These are phyloP conservation scores for Mimas tiliae DNA, from an alignment of 2,888 invertebrate species.

Conservation along the genomic window DNA sequence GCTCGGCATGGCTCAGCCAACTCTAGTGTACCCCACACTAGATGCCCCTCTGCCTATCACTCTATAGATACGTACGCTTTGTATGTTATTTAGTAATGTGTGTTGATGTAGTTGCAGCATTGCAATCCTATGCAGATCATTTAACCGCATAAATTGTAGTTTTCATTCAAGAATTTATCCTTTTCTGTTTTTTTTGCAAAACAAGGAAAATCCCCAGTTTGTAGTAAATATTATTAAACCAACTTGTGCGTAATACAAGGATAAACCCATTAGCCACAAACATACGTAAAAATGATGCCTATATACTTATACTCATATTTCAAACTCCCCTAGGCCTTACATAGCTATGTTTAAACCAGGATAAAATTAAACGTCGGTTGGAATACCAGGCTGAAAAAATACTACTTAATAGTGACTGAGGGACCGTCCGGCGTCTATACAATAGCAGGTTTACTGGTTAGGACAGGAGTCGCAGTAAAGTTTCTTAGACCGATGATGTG, in stretches of 20 bases:
- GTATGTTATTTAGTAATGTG: too few relatives aligned
- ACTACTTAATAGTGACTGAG: neutral
- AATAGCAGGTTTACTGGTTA: too few relatives aligned
- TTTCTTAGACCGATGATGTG: too few relatives aligned
- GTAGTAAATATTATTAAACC: conserved; percentile 8
- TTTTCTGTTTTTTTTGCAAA: neutral
- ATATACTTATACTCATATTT: neutral
- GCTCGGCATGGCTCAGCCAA: too few relatives aligned
- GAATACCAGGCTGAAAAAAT: too few relatives aligned
- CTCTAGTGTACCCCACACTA: too few relatives aligned
- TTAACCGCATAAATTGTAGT: neutral
- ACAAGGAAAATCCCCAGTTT: conserved; percentile 3
- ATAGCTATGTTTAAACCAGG: neutral
- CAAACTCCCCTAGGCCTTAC: neutral
- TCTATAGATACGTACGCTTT: too few relatives aligned
- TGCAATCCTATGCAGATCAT: neutral
- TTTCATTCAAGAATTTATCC: conserved; percentile 1
- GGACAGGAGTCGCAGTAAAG: too few relatives aligned
- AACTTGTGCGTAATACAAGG: neutral
- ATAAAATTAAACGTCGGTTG: too few relatives aligned
- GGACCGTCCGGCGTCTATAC: too few relatives aligned
- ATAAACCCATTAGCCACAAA: neutral
- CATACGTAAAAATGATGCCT: neutral
- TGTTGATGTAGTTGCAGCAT: neutral
- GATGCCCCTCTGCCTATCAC: too few relatives aligned